A percentile compares a stretch with the other conserved stretches of the same genome.
Conservation (phyloP, 2,797 vertebrate genomes). For the Galago senegalensis region DNA sequence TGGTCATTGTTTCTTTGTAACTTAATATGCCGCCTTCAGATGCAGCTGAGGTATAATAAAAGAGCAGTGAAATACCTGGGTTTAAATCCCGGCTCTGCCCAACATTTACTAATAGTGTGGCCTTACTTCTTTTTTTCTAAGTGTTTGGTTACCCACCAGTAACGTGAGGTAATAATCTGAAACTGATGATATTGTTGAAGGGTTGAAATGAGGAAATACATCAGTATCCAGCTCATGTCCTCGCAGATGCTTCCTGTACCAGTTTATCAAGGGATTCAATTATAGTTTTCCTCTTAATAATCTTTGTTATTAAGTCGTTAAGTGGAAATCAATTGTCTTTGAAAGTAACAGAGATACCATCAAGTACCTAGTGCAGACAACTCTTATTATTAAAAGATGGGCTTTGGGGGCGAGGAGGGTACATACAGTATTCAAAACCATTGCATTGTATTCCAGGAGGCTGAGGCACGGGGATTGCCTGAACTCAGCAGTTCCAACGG, state of each 20-base stretch:
- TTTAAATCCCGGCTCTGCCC: slow-evolving; percentile 56
- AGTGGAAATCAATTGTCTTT: slow-evolving; percentile 46
- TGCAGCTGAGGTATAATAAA: slow-evolving; percentile 53
- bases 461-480: too few species aligned
- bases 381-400: neutral
- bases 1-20: slow-evolving; percentile 78
- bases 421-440: neutral
- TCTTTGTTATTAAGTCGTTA: slow-evolving; percentile 9
- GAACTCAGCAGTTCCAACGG: too few species aligned
- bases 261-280: slow-evolving; percentile 35
- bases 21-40: slow-evolving; percentile 67
- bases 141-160: slow-evolving; percentile 12
- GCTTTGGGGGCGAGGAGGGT: neutral
- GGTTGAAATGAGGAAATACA: slow-evolving; percentile 41
- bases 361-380: neutral
- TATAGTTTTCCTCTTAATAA: slow-evolving; percentile 28
- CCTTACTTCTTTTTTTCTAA: slow-evolving; percentile 27
- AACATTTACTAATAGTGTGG: slow-evolving; percentile 47
- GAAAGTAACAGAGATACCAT: neutral
- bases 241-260: slow-evolving; percentile 10
- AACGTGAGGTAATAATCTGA: slow-evolving; percentile 34
- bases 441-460: neutral
- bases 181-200: neutral
- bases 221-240: neutral
- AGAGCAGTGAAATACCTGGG: slow-evolving; percentile 19